Conservation (phyloP, 2,113 vertebrate genomes). For the Pimephales promelas region DNA sequence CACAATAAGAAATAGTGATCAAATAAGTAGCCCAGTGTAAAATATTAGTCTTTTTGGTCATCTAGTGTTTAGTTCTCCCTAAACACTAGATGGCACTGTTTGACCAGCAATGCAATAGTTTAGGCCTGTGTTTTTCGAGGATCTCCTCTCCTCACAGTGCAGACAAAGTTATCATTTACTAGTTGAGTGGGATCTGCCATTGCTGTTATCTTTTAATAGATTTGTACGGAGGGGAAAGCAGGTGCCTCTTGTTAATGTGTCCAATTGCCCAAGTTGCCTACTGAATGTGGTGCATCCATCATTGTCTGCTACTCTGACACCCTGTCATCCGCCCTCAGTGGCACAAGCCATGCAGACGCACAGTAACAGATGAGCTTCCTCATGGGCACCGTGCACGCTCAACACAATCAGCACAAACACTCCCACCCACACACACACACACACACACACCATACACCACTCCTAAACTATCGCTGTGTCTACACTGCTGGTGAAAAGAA, state of each 20-base stretch:
- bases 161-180: constrained; percentile 80
- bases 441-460: constrained; percentile 39
- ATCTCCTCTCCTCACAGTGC: constrained; percentile 62
- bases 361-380: constrained; percentile 79
- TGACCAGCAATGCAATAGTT: constrained; percentile 72
- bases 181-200: constrained; percentile 75
- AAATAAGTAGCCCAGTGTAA: not conserved
- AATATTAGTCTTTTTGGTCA: not conserved
- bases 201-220: constrained; percentile 86
- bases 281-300: constrained; percentile 81
- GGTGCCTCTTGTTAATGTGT: constrained; percentile 84
- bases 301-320: constrained; percentile 76
- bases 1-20: not conserved
- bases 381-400: constrained; percentile 59
- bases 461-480: not conserved
- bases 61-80: not conserved
- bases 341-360: constrained; percentile 66
- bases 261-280: constrained; percentile 82
- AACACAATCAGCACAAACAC: constrained; percentile 57
- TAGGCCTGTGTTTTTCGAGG: not conserved
- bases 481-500: not conserved
- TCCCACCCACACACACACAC: constrained; percentile 30
- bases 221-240: constrained; percentile 80
- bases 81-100: constrained; percentile 86
- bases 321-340: constrained; percentile 77